Evolutionary conservation across 2,888 invertebrate species (phyloP).

Genomic region (Diabrotica balteata): DNA sequence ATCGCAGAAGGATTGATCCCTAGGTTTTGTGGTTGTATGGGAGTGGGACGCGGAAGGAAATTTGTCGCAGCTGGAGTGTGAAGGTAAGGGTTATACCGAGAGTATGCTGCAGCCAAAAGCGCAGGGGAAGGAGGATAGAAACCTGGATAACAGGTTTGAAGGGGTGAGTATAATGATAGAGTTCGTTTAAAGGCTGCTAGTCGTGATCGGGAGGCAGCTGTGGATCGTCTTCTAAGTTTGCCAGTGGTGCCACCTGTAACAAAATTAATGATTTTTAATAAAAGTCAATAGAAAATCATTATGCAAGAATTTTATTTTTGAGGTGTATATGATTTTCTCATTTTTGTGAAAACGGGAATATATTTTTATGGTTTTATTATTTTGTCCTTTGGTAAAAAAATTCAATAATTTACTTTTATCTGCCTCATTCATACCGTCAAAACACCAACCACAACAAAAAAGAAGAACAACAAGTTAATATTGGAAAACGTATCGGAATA

Average conservation of each 20-base stretch:
- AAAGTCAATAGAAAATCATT: no score
- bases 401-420: no score
- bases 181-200: slow-evolving; percentile 89
- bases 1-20: slow-evolving; percentile 14
- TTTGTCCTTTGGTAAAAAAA: no score
- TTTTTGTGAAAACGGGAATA: no score
- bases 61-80: slow-evolving; percentile 51
- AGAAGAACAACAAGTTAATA: no score
- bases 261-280: neutral
- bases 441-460: no score
- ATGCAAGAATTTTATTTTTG: no score
- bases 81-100: slow-evolving; percentile 70
- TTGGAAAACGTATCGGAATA: no score
- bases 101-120: slow-evolving; percentile 72
- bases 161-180: slow-evolving; percentile 70
- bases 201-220: slow-evolving; percentile 87
- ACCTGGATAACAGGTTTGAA: slow-evolving; percentile 61
- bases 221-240: slow-evolving; percentile 88
- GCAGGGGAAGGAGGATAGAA: slow-evolving; percentile 55
- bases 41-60: slow-evolving; percentile 62
- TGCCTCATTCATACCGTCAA: no score
- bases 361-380: no score
- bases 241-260: slow-evolving; percentile 85
- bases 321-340: no score
- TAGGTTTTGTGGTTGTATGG: slow-evolving; percentile 52